Percentiles rank a stretch among this genome's conserved stretches.
phyloP scores from a whole-genome alignment of 2,797 vertebrate genomes.

The Neostethus bicornis region DNA sequence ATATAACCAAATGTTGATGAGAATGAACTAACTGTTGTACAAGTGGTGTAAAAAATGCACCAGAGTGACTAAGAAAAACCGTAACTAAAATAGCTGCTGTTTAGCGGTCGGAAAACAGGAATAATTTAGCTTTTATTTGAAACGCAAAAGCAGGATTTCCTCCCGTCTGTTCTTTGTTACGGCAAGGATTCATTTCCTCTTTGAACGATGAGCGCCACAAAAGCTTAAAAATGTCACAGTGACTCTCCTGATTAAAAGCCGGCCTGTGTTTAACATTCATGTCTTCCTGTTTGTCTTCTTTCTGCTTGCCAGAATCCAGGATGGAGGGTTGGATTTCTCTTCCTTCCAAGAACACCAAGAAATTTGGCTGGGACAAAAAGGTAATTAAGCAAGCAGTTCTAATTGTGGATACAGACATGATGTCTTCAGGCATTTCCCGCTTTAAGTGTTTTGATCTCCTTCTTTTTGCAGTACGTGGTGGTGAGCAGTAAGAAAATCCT shows the following conservation, averaged over 20 bases:
- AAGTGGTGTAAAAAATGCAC: too few relatives aligned
- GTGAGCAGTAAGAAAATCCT: slow-evolving; percentile 99
- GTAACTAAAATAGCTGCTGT: background rate
- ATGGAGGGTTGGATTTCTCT: slow-evolving; percentile 94
- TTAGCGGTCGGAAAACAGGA: slow-evolving; percentile 6
- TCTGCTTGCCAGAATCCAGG: slow-evolving; percentile 81
- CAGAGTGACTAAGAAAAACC: too few relatives aligned
- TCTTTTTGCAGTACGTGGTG: slow-evolving; percentile 86
- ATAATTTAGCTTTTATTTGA: background rate
- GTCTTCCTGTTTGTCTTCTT: slow-evolving; percentile 32
- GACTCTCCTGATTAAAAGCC: slow-evolving; percentile 27
- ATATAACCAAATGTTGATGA: too few relatives aligned
- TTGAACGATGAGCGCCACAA: slow-evolving; percentile 13
- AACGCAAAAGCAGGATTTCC: slow-evolving; percentile 11
- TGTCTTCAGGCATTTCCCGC: slow-evolving; percentile 8
- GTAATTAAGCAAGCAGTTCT: slow-evolving; percentile 66
- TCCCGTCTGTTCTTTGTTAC: slow-evolving; percentile 16
- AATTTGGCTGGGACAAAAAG: slow-evolving; percentile 97
- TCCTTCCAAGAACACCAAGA: slow-evolving; percentile 92
- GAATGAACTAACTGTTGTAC: too few relatives aligned
- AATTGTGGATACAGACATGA: background rate
- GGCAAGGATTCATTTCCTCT: slow-evolving; percentile 22
- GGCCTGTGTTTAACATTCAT: slow-evolving; percentile 24
- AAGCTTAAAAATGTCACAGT: slow-evolving; percentile 52
- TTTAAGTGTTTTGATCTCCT: background rate